Evolutionary conservation across 1,140 invertebrate genomes (phyloP), one percentile per base, ranked within the genome.

Genomic region (Saccostrea glomerata): DNA sequence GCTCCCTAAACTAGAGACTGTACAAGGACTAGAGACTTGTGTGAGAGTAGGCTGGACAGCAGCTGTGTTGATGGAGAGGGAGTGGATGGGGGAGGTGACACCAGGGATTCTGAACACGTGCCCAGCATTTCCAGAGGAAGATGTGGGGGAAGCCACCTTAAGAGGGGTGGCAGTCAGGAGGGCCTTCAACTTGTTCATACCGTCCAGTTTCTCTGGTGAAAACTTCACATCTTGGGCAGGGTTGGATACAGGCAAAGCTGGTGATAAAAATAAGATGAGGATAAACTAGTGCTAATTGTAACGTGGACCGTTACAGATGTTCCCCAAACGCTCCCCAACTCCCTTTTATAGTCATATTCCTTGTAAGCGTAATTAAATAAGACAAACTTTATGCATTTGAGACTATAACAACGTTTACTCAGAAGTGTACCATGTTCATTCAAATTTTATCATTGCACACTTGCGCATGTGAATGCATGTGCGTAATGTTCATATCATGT

Each of bases 181-280:
- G 9, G 70, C 70, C 70, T 77, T 77, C 11, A 77, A 77, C 70
- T 77, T 77, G 70, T 77, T 77, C 70, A 77, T 77, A 17, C 25
- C 25, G 11, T 77, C 70, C 70, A 77, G 30, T 77, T 77, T 30
- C 23, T 30, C 25, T 77, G 70, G 13, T 77, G 70, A 77, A 30
- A 77, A 30, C 15, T 77, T 77, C 30, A 77, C 70, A 77, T 77
- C 70, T 77, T 77, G 23, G 30, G n/a, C 23, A 73, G 23, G 66
- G 13, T 77, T 36, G 23, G 70, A 77, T 77, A 77, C 70, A 30
- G 70, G 70, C 70, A 77, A 77, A 77, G 70, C 70, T 77, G 66
- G 6, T 25, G 13, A 30, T 30, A 77, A 25, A 15, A 77, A 36
- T 30, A 30, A 36, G 3, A 77, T 30, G n/a, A 20, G 17, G 17